A percentile compares a stretch with the other conserved stretches of the same genome.
phyloP scores from a whole-genome alignment of 2,888 invertebrate genomes.

The Euzophera pinguis region DNA sequence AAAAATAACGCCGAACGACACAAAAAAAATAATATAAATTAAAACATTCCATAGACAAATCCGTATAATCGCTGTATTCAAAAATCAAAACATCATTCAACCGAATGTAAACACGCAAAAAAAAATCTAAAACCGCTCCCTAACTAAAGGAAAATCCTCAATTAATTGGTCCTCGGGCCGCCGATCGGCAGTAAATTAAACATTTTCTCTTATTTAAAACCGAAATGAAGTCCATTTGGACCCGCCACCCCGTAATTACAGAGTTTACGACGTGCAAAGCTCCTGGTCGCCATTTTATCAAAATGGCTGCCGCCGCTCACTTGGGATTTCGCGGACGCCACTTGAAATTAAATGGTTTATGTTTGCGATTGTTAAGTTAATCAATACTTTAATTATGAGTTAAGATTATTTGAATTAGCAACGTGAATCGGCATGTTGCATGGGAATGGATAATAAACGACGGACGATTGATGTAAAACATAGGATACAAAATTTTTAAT shows the following conservation, averaged over 20 bases:
- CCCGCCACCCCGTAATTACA: conserved; percentile 72
- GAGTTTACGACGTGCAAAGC: conserved; percentile 75
- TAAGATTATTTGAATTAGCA: neutral
- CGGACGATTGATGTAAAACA: too few species aligned
- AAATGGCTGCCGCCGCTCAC: conserved; percentile 49
- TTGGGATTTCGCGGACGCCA: conserved; percentile 39
- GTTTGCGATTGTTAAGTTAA: conserved; percentile 61
- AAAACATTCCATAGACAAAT: neutral
- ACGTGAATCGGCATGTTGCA: neutral
- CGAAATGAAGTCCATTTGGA: conserved; percentile 76
- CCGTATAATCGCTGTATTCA: neutral
- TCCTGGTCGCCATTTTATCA: conserved; percentile 51
- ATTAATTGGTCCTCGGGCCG: conserved; percentile 67
- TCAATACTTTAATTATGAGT: conserved; percentile 57
- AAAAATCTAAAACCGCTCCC: conserved; percentile 20
- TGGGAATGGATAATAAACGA: neutral
- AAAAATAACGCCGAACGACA: neutral
- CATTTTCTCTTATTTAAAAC: conserved; percentile 78
- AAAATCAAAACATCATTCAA: conserved; percentile 1
- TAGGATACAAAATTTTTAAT: neutral
- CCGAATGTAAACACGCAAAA: conserved; percentile 24
- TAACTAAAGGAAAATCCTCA: conserved; percentile 62
- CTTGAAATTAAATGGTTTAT: conserved; percentile 56
- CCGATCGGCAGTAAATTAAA: conserved; percentile 72
- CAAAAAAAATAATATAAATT: neutral